Percentiles rank a stretch among this genome's conserved stretches.
These are phyloP conservation scores for Sibirionetta formosa DNA, from an alignment of 2,797 vertebrate species.

Conservation along the genomic window DNA sequence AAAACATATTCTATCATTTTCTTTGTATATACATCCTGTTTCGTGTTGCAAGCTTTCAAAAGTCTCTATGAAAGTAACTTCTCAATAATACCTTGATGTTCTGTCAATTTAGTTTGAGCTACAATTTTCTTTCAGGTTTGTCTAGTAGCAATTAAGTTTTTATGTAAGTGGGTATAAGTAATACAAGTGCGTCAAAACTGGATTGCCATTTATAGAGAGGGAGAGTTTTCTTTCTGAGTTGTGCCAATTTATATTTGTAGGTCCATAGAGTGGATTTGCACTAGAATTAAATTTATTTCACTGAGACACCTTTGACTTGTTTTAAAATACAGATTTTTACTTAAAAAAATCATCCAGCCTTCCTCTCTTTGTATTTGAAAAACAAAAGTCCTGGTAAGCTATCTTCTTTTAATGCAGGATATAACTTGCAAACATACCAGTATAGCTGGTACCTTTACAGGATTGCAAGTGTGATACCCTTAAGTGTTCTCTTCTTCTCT, in stretches of 20 bases:
- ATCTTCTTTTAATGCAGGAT: not conserved
- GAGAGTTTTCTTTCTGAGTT: not conserved
- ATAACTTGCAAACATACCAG: not conserved
- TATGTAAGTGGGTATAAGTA: not conserved
- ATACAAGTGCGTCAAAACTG: not conserved
- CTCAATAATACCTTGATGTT: not conserved
- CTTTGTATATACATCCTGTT: not conserved
- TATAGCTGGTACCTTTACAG: not conserved
- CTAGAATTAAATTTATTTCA: not conserved
- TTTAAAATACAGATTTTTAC: rapidly evolving
- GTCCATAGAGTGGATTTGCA: not conserved
- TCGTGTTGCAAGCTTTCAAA: not conserved
- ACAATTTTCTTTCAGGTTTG: not conserved
- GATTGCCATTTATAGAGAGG: not conserved
- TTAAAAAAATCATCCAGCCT: not conserved
- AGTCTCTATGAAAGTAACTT: not conserved
- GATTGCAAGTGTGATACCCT: not conserved
- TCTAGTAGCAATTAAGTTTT: not conserved
- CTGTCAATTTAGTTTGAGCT: not conserved
- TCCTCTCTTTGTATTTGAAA: not conserved
- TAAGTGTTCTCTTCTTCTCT: not conserved
- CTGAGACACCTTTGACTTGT: not conserved
- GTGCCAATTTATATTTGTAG: not conserved
- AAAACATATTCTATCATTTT: rapidly evolving
- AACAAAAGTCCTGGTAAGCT: not conserved